These are phyloP conservation scores for Penaeus vannamei DNA, from an alignment of 1,140 invertebrate genomes.

Conservation along the genomic window DNA sequence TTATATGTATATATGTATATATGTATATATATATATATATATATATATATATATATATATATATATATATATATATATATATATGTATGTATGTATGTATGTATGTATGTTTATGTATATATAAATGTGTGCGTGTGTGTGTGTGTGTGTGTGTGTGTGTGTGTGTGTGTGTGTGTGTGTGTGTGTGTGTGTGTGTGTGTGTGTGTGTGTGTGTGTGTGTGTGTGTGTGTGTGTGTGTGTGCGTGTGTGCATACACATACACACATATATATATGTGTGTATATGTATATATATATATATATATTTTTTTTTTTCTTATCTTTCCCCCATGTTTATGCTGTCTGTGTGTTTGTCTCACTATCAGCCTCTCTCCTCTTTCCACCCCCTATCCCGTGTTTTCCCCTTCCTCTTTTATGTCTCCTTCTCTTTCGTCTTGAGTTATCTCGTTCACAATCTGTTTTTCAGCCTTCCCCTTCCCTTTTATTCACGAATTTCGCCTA, in stretches of 20 bases:
- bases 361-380: too few relatives aligned
- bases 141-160: background rate
- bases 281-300: slow-evolving; percentile 3
- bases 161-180: background rate
- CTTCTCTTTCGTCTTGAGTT: too few relatives aligned
- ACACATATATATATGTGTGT: slow-evolving; percentile 1
- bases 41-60: slow-evolving; percentile 45
- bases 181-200: background rate
- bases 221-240: background rate
- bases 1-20: slow-evolving; percentile 4
- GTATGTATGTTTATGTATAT: background rate
- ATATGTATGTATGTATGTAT: background rate
- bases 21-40: slow-evolving; percentile 39
- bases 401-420: too few relatives aligned
- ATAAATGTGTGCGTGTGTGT: background rate
- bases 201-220: background rate
- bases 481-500: too few relatives aligned
- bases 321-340: too few relatives aligned
- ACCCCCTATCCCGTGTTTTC: too few relatives aligned
- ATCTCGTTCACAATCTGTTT: too few relatives aligned
- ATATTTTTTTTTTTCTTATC: background rate
- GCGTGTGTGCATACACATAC: background rate
- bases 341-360: too few relatives aligned
- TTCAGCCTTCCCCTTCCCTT: too few relatives aligned
- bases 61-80: slow-evolving; percentile 9